phyloP scores from a whole-genome alignment of 2,113 vertebrate genomes.

The Camelus dromedarius region DNA sequence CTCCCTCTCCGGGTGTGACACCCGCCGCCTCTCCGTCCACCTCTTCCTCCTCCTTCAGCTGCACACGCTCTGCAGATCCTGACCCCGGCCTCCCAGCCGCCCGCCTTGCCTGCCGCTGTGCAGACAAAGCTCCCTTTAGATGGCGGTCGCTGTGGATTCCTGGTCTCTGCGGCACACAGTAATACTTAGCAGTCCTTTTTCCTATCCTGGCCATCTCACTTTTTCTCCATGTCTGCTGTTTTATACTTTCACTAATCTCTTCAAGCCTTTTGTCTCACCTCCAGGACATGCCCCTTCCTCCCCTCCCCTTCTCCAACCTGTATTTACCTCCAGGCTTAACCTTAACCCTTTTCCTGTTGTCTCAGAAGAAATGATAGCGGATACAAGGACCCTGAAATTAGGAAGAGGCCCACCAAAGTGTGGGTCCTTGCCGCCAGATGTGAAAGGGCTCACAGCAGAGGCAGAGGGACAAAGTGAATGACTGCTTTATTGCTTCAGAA shows the following conservation, averaged over 20 bases:
- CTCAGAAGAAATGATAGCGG: not conserved
- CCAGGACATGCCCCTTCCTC: too few species aligned
- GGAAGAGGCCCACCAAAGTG: too few species aligned
- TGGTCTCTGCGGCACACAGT: not conserved
- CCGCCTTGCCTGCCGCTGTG: rapidly evolving
- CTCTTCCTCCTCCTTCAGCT: not conserved
- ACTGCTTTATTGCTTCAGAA: too few species aligned
- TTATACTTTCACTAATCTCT: not conserved
- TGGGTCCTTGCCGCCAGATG: too few species aligned
- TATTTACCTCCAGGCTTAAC: too few species aligned
- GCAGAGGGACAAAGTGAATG: too few species aligned
- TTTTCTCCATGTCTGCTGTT: not conserved
- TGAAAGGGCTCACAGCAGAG: too few species aligned
- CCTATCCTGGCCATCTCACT: not conserved
- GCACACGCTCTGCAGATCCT: rapidly evolving
- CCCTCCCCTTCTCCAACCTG: not conserved
- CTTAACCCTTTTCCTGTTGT: not conserved
- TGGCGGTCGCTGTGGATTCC: not conserved
- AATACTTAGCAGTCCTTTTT: not conserved
- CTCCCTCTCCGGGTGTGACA: not conserved
- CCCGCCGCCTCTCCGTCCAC: not conserved
- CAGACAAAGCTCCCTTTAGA: not conserved
- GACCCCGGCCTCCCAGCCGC: rapidly evolving
- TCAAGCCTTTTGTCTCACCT: not conserved
- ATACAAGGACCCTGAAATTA: too few species aligned